phyloP scores from a whole-genome alignment of 2,113 vertebrate species.

The Oriolus oriolus region DNA sequence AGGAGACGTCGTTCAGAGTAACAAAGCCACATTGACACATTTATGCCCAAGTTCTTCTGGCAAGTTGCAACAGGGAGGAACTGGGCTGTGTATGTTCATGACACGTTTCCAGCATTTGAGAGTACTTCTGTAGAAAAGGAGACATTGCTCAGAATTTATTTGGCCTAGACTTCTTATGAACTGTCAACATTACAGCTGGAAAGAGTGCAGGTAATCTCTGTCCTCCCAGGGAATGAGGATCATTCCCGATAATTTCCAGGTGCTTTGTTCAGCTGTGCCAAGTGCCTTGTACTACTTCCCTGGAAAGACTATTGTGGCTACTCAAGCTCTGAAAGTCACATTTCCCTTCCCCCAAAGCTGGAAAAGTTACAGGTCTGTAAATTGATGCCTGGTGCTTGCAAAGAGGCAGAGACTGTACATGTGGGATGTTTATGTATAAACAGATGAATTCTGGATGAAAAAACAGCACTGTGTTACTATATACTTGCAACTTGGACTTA shows the following conservation, averaged over 20 bases:
- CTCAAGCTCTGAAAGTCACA: not conserved
- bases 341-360: not conserved
- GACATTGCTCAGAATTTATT: not conserved
- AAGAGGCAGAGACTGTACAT: not conserved
- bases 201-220: not conserved
- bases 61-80: not conserved
- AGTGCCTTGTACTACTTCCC: conserved; percentile 43
- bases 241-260: not conserved
- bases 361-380: not conserved
- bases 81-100: not conserved
- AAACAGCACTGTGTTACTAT: not conserved
- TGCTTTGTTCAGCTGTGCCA: conserved; percentile 29
- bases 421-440: not conserved
- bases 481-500: not conserved
- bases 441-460: not conserved
- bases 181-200: not conserved
- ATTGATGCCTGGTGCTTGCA: not conserved
- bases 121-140: not conserved
- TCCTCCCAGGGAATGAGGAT: not conserved
- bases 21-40: conserved; percentile 62
- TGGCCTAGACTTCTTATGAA: not conserved
- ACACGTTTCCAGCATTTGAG: conserved; percentile 15
- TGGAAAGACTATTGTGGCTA: not conserved
- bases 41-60: not conserved
- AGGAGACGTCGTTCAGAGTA: conserved; percentile 44